A percentile compares a stretch with the other conserved stretches of the same genome.
Evolutionary conservation across 2,888 invertebrate species (phyloP).

Genomic region (Alloplasta piceator): DNA sequence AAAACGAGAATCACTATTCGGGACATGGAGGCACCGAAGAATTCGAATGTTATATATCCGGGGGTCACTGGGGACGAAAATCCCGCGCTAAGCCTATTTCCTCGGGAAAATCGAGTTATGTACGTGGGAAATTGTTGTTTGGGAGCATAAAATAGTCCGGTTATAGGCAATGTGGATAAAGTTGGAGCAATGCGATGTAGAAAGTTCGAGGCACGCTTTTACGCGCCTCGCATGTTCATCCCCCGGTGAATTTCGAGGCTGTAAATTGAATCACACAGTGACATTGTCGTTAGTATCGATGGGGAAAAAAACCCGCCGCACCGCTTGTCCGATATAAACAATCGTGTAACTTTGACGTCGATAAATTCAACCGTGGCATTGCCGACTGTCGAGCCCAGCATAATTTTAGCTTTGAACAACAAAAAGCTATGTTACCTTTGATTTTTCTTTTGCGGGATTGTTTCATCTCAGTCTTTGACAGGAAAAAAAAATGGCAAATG

Average conservation of each 20-base stretch:
- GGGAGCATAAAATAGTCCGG: not conserved
- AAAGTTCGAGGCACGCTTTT: slow-evolving; percentile 8
- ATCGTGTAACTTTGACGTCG: not conserved
- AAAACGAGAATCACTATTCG: slow-evolving; percentile 9
- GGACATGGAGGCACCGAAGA: not conserved
- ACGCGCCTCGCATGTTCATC: slow-evolving; percentile 22
- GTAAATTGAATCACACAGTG: slow-evolving; percentile 37
- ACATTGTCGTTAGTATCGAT: slow-evolving; percentile 53
- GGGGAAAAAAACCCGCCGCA: slow-evolving; percentile 1
- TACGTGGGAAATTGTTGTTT: slow-evolving; percentile 35
- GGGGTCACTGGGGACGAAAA: slow-evolving; percentile 28
- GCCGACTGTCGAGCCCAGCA: too few relatives aligned
- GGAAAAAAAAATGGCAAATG: too few relatives aligned
- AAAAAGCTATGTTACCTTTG: too few relatives aligned
- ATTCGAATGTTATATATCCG: slow-evolving; percentile 16
- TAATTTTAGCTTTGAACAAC: too few relatives aligned
- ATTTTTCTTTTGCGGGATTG: too few relatives aligned
- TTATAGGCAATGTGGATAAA: not conserved
- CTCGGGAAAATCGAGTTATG: slow-evolving; percentile 40
- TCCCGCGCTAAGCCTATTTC: slow-evolving; percentile 32
- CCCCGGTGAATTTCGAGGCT: slow-evolving; percentile 23
- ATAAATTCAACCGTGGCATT: too few relatives aligned
- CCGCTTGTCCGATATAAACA: not conserved
- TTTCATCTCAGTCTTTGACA: too few relatives aligned
- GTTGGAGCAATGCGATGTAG: slow-evolving; percentile 14